A percentile compares a stretch with the other conserved stretches of the same genome.
These are phyloP conservation scores for Chiridota heheva DNA, from an alignment of 35 echinoderm and acorn worm genomes.

Conservation along the genomic window DNA sequence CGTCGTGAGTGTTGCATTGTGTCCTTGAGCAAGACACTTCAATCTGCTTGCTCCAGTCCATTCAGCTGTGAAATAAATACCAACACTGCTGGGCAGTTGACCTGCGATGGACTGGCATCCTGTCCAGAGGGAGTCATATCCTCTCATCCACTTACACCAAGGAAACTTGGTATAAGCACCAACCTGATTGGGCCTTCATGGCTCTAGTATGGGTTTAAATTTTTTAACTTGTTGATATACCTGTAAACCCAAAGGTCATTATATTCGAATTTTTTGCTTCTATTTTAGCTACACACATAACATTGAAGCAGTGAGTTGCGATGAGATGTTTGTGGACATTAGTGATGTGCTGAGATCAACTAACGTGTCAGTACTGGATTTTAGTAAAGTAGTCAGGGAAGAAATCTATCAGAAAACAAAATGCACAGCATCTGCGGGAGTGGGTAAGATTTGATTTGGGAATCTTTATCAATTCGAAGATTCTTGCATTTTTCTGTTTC, in stretches of 20 bases:
- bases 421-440: conserved; percentile 84
- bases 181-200: not conserved
- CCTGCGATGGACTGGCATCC: no score
- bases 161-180: no score
- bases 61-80: no score
- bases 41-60: no score
- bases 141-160: no score
- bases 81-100: no score
- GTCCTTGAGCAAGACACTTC: no score
- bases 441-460: conserved; percentile 62
- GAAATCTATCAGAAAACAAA: conserved; percentile 76
- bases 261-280: no score
- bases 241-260: no score
- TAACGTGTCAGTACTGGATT: conserved; percentile 48
- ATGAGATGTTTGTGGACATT: conserved; percentile 96
- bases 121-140: no score
- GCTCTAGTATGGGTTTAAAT: no score
- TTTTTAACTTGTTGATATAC: not conserved
- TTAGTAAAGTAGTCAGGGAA: conserved; percentile 48
- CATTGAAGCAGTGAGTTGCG: conserved; percentile 97
- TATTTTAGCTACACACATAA: conserved; percentile 90
- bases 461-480: not conserved
- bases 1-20: no score
- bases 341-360: conserved; percentile 62
- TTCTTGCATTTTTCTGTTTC: not conserved